phyloP scores from a whole-genome alignment of 92 coral and sea anemone species.

The Umimayanthus kanabou region DNA sequence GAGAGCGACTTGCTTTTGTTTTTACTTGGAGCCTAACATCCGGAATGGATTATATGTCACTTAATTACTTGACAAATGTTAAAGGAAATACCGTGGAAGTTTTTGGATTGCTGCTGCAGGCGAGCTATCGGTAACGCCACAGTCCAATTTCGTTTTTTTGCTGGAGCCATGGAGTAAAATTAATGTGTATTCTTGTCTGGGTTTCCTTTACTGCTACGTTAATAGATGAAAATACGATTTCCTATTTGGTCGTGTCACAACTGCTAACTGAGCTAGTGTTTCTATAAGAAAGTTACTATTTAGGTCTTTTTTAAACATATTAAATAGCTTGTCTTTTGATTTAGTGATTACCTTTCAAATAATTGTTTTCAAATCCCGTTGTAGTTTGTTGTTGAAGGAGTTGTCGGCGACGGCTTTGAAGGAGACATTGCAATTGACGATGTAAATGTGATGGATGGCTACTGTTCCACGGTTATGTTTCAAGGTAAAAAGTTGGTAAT shows the following conservation, averaged over 20 bases:
- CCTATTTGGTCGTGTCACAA: background rate
- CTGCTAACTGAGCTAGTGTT: background rate
- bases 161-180: too few relatives aligned
- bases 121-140: too few relatives aligned
- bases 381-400: conserved; percentile 35
- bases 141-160: too few relatives aligned
- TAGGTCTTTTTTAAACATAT: background rate
- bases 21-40: too few relatives aligned
- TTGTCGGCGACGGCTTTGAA: conserved; percentile 31
- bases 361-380: background rate
- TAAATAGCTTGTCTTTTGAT: background rate
- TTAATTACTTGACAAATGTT: too few relatives aligned
- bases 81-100: too few relatives aligned
- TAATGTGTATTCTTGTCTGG: background rate
- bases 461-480: conserved; percentile 12
- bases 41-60: too few relatives aligned
- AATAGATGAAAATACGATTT: background rate
- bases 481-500: conserved; percentile 16
- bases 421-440: conserved; percentile 39
- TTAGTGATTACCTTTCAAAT: background rate
- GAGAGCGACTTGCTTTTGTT: too few relatives aligned
- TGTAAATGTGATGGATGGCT: background rate
- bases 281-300: background rate
- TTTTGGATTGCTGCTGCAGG: too few relatives aligned
- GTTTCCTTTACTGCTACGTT: background rate